Percentiles rank a stretch among this genome's conserved stretches.
Conservation (phyloP, 2,113 vertebrate genomes). For the Polypterus bichir region DNA sequence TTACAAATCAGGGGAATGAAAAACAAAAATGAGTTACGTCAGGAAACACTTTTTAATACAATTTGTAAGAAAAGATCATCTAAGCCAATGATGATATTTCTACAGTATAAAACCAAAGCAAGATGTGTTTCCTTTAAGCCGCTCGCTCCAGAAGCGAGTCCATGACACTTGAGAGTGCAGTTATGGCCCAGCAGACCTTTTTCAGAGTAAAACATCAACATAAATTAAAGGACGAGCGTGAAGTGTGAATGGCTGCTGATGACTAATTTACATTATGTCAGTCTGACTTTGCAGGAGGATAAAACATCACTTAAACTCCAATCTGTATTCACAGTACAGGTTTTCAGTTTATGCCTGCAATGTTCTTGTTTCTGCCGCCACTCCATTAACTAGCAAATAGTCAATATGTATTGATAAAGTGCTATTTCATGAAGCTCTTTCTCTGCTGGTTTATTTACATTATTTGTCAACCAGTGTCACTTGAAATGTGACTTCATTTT, state of each 20-base stretch:
- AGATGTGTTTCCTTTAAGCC: constrained; percentile 2
- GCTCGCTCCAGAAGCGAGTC: constrained; percentile 14
- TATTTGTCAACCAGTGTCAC: constrained; percentile 1
- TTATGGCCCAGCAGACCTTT: not conserved
- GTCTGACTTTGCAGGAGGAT: constrained; percentile 16
- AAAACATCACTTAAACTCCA: constrained; percentile 20
- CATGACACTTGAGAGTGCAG: constrained; percentile 6
- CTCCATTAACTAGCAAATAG: constrained; percentile 12
- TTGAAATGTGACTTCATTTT: constrained; percentile 1
- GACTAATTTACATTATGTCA: constrained; percentile 22
- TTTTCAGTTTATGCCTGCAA: constrained; percentile 6
- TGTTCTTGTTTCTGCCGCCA: constrained; percentile 7
- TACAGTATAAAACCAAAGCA: constrained; percentile 1
- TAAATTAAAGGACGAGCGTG: constrained; percentile 11
- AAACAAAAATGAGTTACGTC: too few relatives aligned
- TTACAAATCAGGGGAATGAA: too few relatives aligned
- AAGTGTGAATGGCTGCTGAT: constrained; percentile 12
- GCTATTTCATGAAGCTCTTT: constrained; percentile 8
- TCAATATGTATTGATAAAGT: constrained; percentile 14
- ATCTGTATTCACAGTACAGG: constrained; percentile 15
- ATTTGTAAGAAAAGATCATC: constrained; percentile 10
- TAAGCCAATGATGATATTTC: not conserved
- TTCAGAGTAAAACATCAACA: constrained; percentile 5
- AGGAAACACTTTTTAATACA: not conserved
- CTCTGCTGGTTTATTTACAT: not conserved